These are phyloP conservation scores for Etheostoma cragini DNA, from an alignment of 2,113 vertebrate genomes.

Conservation along the genomic window DNA sequence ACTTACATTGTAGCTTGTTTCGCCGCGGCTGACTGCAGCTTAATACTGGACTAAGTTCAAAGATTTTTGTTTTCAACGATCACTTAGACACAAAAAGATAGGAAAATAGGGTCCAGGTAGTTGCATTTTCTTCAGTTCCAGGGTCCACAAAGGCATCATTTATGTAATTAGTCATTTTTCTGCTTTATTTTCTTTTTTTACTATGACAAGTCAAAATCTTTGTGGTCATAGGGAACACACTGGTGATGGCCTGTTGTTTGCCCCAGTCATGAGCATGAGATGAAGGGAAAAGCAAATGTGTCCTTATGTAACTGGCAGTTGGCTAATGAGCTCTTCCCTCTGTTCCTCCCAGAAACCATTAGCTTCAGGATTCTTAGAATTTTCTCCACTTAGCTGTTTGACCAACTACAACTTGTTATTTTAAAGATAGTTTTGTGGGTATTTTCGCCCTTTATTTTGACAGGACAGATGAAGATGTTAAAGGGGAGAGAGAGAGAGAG, in stretches of 20 bases:
- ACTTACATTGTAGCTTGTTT: no score
- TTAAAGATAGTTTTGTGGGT: no score
- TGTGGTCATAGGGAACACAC: background rate
- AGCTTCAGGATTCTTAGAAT: conserved; percentile 43
- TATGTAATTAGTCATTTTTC: background rate
- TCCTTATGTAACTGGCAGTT: conserved; percentile 24
- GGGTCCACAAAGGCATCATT: background rate
- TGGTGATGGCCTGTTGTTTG: conserved; percentile 30
- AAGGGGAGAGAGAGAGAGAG: no score
- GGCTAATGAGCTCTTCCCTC: conserved; percentile 43
- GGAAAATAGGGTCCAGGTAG: no score
- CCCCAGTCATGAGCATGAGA: conserved; percentile 6
- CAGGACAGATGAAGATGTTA: no score
- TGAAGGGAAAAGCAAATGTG: conserved; percentile 37
- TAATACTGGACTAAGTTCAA: no score
- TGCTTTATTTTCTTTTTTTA: background rate
- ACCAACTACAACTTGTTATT: conserved; percentile 12
- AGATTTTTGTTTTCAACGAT: no score
- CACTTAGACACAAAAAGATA: no score
- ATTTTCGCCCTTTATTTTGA: no score
- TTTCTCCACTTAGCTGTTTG: conserved; percentile 18
- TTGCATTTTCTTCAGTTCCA: background rate
- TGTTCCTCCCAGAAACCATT: conserved; percentile 44
- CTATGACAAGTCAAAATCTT: background rate
- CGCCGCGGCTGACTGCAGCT: no score